These are phyloP conservation scores for Hippoglossus stenolepis DNA, from an alignment of 2,113 vertebrate species.

Conservation along the genomic window DNA sequence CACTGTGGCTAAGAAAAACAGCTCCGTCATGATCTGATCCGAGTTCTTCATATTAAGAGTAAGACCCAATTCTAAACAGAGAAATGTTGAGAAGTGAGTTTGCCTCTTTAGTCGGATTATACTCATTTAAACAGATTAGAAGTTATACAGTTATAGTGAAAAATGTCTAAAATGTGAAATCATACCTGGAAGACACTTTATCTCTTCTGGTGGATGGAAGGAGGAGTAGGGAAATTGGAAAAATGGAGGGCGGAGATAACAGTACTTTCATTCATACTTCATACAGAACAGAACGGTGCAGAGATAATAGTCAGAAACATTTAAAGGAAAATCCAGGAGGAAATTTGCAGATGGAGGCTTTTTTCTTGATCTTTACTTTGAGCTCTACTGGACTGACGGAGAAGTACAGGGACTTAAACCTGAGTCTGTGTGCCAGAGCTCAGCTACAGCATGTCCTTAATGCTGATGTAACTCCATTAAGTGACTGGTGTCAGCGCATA, in stretches of 20 bases:
- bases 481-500: constrained; percentile 38
- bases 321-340: constrained; percentile 44
- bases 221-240: constrained; percentile 5
- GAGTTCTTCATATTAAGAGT: not conserved
- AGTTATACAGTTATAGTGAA: no score
- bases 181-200: constrained; percentile 4
- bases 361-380: constrained; percentile 31
- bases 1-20: not conserved
- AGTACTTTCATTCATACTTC: constrained; percentile 28
- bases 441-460: constrained; percentile 39
- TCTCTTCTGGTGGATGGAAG: constrained; percentile 3
- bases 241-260: constrained; percentile 34
- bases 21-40: not conserved
- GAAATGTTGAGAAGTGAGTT: not conserved
- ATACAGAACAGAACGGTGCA: constrained; percentile 15
- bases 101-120: not conserved
- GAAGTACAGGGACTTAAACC: constrained; percentile 6
- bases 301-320: constrained; percentile 35
- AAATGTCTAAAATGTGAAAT: not conserved
- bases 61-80: not conserved
- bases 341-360: constrained; percentile 29
- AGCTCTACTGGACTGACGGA: constrained; percentile 37
- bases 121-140: no score
- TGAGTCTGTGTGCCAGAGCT: constrained; percentile 12
- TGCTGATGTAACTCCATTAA: constrained; percentile 45